Percentiles rank a stretch among this genome's conserved stretches.
Evolutionary conservation across 2,113 vertebrate genomes (phyloP).

Genomic region (Hydrolagus affinis): DNA sequence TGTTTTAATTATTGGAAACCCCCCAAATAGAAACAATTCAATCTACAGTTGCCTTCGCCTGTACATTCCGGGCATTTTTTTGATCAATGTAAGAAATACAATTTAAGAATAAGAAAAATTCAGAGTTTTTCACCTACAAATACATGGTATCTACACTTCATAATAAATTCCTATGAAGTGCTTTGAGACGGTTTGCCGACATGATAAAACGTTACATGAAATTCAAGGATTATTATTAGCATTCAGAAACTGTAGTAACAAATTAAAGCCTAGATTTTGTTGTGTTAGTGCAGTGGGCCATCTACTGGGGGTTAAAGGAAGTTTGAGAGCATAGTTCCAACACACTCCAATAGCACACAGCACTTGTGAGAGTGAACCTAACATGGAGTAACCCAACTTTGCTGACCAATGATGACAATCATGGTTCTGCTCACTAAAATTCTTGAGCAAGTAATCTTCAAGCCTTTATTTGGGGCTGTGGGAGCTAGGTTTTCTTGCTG

Average conservation of each 20-base stretch:
- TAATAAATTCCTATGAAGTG: background rate
- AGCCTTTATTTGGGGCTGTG: too few species aligned
- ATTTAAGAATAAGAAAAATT: too few species aligned
- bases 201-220: background rate
- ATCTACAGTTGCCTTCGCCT: background rate
- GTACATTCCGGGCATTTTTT: background rate
- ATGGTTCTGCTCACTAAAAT: too few species aligned
- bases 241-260: background rate
- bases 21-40: background rate
- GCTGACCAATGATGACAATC: too few species aligned
- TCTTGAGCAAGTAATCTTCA: too few species aligned
- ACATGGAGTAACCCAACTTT: too few species aligned
- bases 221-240: background rate
- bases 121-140: background rate
- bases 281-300: conserved; percentile 7
- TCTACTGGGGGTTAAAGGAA: background rate
- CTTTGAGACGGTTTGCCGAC: background rate
- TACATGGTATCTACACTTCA: background rate
- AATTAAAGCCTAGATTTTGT: background rate
- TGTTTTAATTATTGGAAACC: background rate
- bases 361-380: too few species aligned
- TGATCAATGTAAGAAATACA: background rate
- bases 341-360: too few species aligned
- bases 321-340: too few species aligned
- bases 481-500: too few species aligned